Evolutionary conservation across 2,113 vertebrate species (phyloP).

Genomic region (Elgaria multicarinata): DNA sequence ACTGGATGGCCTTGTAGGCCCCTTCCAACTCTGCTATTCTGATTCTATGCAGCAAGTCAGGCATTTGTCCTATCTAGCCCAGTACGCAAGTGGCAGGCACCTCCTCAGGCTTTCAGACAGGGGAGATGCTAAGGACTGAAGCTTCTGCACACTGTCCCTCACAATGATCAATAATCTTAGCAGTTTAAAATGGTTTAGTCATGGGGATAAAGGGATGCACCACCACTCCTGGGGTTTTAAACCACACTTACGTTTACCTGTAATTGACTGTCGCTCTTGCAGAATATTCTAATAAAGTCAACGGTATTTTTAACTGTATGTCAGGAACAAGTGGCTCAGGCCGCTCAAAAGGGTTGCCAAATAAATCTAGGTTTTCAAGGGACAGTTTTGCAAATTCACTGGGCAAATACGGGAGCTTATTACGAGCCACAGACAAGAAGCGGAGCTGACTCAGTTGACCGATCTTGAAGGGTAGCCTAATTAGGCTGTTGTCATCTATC

Average conservation of each 20-base stretch:
- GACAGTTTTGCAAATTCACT: conserved; percentile 86
- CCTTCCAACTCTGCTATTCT: too few relatives aligned
- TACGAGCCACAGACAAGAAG: conserved; percentile 89
- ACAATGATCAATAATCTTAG: background rate
- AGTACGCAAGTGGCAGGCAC: background rate
- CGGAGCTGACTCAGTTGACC: conserved; percentile 85
- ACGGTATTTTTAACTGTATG: conserved; percentile 86
- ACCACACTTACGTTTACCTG: conserved; percentile 76
- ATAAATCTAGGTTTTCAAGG: conserved; percentile 93
- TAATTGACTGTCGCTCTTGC: conserved; percentile 81
- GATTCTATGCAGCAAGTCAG: background rate
- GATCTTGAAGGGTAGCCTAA: conserved; percentile 84
- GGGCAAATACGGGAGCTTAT: conserved; percentile 89
- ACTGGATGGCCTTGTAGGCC: too few relatives aligned
- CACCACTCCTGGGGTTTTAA: background rate
- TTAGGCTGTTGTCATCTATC: conserved; percentile 89
- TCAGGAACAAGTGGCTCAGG: conserved; percentile 84
- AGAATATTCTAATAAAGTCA: conserved; percentile 85
- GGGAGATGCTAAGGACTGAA: background rate
- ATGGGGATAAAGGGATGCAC: too few relatives aligned
- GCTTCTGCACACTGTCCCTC: background rate
- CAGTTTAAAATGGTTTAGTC: background rate
- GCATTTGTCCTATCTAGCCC: background rate
- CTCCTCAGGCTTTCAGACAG: background rate
- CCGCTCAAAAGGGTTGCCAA: conserved; percentile 90